These are phyloP conservation scores for Pelecanoides urinatrix DNA, from an alignment of 2,113 vertebrate species.

Conservation along the genomic window DNA sequence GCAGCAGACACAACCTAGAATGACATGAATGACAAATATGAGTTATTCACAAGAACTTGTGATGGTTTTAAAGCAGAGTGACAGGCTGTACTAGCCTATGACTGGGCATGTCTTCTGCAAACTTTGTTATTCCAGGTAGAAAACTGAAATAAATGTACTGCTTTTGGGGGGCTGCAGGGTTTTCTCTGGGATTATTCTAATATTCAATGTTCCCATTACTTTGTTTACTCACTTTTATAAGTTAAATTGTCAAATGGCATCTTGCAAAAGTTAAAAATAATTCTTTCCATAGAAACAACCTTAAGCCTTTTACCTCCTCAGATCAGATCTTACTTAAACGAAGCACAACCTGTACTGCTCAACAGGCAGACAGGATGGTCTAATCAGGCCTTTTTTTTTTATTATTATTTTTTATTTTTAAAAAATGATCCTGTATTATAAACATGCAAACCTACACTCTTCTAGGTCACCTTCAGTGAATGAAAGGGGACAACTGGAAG, in stretches of 20 bases:
- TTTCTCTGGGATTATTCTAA: not conserved
- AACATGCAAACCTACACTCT: not conserved
- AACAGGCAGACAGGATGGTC: not conserved
- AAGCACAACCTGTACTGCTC: not conserved
- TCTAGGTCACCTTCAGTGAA: not conserved
- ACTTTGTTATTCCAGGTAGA: not conserved
- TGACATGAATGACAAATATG: rapidly evolving
- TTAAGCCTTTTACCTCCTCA: not conserved
- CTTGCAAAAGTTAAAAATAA: not conserved
- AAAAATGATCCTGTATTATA: not conserved
- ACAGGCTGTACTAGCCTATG: not conserved
- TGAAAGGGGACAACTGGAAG: not conserved
- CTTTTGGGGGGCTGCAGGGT: not conserved
- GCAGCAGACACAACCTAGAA: not conserved
- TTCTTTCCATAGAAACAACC: not conserved
- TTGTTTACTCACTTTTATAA: not conserved
- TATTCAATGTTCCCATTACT: rapidly evolving
- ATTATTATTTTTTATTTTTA: too few species aligned
- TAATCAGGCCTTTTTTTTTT: too few species aligned
- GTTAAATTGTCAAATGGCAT: not conserved
- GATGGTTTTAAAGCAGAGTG: not conserved
- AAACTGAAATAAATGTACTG: rapidly evolving
- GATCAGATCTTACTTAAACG: not conserved
- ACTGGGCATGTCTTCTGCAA: rapidly evolving
- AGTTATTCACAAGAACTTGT: not conserved